A percentile compares a stretch with the other conserved stretches of the same genome.
phyloP scores from a whole-genome alignment of 1,140 invertebrate species.

The Drosophila murphyi region DNA sequence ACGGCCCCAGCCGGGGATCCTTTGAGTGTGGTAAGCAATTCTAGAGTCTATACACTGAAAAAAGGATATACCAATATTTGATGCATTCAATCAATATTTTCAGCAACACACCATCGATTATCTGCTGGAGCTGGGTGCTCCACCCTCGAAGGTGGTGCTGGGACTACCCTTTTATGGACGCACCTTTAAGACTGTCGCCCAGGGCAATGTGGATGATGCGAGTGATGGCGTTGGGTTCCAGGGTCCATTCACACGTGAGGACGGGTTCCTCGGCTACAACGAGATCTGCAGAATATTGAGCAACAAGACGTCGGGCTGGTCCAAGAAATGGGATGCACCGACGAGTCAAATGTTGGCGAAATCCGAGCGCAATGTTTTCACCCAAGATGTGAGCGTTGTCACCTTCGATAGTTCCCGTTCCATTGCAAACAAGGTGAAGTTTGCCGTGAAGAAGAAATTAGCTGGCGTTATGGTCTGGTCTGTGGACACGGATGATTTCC shows the following conservation, averaged over 20 bases:
- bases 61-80: background rate
- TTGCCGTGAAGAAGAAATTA: conserved; percentile 87
- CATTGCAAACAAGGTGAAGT: conserved; percentile 87
- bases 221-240: conserved; percentile 87
- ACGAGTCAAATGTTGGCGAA: conserved; percentile 86
- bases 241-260: conserved; percentile 91
- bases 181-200: conserved; percentile 87
- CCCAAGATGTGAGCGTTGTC: conserved; percentile 85
- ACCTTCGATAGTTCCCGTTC: conserved; percentile 87
- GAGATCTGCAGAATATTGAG: conserved; percentile 86
- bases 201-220: conserved; percentile 84
- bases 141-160: conserved; percentile 90
- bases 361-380: conserved; percentile 84
- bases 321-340: conserved; percentile 86
- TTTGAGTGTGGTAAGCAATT: conserved; percentile 87
- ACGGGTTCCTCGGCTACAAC: conserved; percentile 95
- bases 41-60: too few relatives aligned
- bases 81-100: conserved; percentile 51
- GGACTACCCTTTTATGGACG: conserved; percentile 94
- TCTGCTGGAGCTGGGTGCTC: conserved; percentile 89
- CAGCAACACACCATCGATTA: conserved; percentile 91
- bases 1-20: conserved; percentile 85
- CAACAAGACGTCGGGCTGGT: conserved; percentile 85
- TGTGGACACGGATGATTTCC: conserved; percentile 91
- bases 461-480: conserved; percentile 94